Conservation (phyloP, 64 coral and sea anemone genomes). For the Hydrozoanthus tunicans region DNA sequence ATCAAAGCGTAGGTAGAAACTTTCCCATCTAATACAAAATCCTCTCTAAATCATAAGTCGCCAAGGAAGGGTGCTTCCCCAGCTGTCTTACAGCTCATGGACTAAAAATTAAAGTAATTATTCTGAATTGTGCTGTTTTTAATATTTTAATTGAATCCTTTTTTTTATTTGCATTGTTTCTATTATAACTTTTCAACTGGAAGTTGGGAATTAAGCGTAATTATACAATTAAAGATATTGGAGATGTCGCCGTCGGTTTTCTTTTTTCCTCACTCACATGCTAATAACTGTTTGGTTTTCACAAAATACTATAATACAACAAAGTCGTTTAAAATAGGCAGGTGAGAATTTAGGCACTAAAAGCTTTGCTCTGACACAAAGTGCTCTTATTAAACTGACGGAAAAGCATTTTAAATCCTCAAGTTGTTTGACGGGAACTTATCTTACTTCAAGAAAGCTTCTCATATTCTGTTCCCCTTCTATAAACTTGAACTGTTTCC, state of each 20-base stretch:
- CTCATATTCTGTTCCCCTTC: constrained; percentile 1
- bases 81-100: neutral
- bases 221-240: neutral
- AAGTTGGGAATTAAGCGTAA: neutral
- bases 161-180: neutral
- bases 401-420: constrained; percentile 57
- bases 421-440: constrained; percentile 42
- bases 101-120: constrained; percentile 20
- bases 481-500: constrained; percentile 6
- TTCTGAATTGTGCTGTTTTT: constrained; percentile 1
- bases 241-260: constrained; percentile 6
- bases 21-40: too few relatives aligned
- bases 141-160: constrained; percentile 10
- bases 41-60: too few relatives aligned
- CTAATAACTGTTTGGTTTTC: constrained; percentile 42
- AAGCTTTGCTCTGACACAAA: constrained; percentile 52
- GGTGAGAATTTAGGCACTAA: constrained; percentile 39
- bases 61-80: neutral
- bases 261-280: neutral
- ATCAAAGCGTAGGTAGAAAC: too few relatives aligned
- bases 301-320: constrained; percentile 11
- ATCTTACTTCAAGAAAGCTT: constrained; percentile 43
- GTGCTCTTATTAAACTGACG: constrained; percentile 55
- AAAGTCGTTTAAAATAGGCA: constrained; percentile 18
- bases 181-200: constrained; percentile 15